These are phyloP conservation scores for Chorisops tibialis DNA, from an alignment of 2,888 invertebrate genomes.

Conservation along the genomic window DNA sequence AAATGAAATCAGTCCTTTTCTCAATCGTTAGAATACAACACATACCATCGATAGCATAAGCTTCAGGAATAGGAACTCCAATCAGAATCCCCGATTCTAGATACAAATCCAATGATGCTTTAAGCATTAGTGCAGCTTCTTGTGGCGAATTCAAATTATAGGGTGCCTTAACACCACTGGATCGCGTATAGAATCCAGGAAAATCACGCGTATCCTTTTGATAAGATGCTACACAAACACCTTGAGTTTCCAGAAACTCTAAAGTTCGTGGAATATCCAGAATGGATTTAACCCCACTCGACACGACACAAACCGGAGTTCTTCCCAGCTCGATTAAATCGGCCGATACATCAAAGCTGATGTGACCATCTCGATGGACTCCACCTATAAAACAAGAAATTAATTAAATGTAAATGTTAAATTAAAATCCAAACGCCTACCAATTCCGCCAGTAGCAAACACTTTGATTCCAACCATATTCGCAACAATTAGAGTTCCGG, in stretches of 20 bases:
- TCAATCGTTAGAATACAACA: background rate
- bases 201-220: slow-evolving; percentile 67
- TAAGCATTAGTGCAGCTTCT: slow-evolving; percentile 73
- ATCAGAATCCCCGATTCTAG: slow-evolving; percentile 75
- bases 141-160: slow-evolving; percentile 61
- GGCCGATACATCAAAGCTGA: slow-evolving; percentile 89
- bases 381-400: slow-evolving; percentile 67
- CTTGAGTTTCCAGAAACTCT: slow-evolving; percentile 94
- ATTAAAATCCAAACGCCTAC: slow-evolving; percentile 41
- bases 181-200: slow-evolving; percentile 88
- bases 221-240: slow-evolving; percentile 82
- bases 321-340: slow-evolving; percentile 88
- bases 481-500: slow-evolving; percentile 87
- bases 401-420: slow-evolving; percentile 3
- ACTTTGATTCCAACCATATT: slow-evolving; percentile 77
- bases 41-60: slow-evolving; percentile 60
- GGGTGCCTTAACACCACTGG: slow-evolving; percentile 69
- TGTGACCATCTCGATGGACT: slow-evolving; percentile 85
- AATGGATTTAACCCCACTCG: slow-evolving; percentile 96
- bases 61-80: slow-evolving; percentile 84
- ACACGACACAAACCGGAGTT: slow-evolving; percentile 85
- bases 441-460: slow-evolving; percentile 89
- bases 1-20: background rate
- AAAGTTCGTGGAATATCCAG: slow-evolving; percentile 91
- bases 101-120: slow-evolving; percentile 55